These are phyloP conservation scores for Tribolium madens DNA, from an alignment of 1,140 invertebrate species.

Conservation along the genomic window DNA sequence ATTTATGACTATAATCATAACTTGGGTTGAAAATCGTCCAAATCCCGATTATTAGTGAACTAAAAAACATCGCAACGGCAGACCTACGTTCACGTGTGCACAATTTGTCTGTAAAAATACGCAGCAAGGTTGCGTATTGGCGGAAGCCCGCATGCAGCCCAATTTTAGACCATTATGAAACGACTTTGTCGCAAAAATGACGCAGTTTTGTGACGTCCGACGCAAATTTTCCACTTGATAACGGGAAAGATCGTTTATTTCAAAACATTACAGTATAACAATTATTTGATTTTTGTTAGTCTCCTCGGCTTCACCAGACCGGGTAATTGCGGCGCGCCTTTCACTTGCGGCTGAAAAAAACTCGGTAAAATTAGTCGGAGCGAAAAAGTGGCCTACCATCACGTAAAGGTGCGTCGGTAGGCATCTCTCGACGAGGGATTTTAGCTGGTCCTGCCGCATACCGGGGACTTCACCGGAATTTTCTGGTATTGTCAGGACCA, in stretches of 20 bases:
- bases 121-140: slow-evolving; percentile 42
- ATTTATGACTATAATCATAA: neutral
- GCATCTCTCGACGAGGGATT: slow-evolving; percentile 67
- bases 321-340: slow-evolving; percentile 54
- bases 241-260: neutral
- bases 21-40: neutral
- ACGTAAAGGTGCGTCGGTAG: slow-evolving; percentile 73
- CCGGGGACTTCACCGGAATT: slow-evolving; percentile 65
- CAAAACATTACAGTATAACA: slow-evolving; percentile 11
- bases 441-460: slow-evolving; percentile 67
- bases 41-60: too few relatives aligned
- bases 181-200: slow-evolving; percentile 39
- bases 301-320: slow-evolving; percentile 33
- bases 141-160: slow-evolving; percentile 45
- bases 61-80: too few relatives aligned
- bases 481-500: slow-evolving; percentile 72
- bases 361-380: neutral
- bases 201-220: slow-evolving; percentile 9
- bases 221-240: slow-evolving; percentile 8
- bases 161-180: slow-evolving; percentile 51
- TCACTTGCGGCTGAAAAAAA: slow-evolving; percentile 58
- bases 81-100: neutral
- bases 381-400: slow-evolving; percentile 66
- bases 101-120: slow-evolving; percentile 17
- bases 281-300: slow-evolving; percentile 7